Conservation (phyloP, 1,140 invertebrate species). For the Branchinecta lynchi region DNA sequence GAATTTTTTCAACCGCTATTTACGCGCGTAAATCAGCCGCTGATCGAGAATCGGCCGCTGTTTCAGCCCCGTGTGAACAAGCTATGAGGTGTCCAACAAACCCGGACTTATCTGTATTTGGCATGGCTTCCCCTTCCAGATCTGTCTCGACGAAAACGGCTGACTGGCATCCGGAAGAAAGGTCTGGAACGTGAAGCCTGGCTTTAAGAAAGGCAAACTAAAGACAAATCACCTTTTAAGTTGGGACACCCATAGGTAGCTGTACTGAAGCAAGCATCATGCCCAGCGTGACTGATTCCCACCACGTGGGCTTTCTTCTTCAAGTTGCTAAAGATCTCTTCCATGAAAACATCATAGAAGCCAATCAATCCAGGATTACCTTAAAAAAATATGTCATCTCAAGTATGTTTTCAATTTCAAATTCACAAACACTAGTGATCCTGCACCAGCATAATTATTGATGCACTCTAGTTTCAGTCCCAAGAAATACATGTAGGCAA, state of each 20-base stretch:
- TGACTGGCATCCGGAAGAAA: not conserved
- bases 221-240: not conserved
- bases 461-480: no score
- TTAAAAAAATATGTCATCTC: slow-evolving; percentile 24
- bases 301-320: slow-evolving; percentile 45
- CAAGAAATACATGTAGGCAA: no score
- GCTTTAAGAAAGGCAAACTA: not conserved
- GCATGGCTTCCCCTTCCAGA: not conserved
- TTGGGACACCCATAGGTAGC: not conserved
- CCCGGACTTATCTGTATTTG: no score
- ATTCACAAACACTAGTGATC: no score
- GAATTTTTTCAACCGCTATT: no score
- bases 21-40: no score
- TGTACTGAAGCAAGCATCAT: slow-evolving; percentile 23
- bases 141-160: not conserved
- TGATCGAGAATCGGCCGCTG: no score
- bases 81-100: no score
- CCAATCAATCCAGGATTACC: slow-evolving; percentile 54
- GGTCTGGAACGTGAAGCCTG: not conserved
- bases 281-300: slow-evolving; percentile 53
- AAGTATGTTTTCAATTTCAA: no score
- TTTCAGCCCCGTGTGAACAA: no score
- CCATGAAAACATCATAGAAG: slow-evolving; percentile 55
- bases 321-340: slow-evolving; percentile 39
- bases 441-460: no score